Base-by-base conservation (phyloP, 2,888 invertebrate genomes). In the Tipula confusa region DNA sequence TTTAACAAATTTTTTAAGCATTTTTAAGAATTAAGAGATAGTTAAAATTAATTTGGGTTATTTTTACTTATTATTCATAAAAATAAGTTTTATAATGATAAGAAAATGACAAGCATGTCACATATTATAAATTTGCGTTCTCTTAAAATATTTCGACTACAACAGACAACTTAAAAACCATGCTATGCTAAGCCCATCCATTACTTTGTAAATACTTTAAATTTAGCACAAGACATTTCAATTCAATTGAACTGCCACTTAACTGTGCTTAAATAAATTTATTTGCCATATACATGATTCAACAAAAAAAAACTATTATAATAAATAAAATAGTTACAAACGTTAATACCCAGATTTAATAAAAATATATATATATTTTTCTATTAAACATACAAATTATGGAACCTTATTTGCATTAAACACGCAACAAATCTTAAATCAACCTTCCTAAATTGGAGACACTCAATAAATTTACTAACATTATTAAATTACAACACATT, bases 401-500 rank as follows among this genome's bases (percentile, higher is more conserved):
- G 9, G 64, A 64, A 24, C 7, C 64, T 64, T 24, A 64, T 64
- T 64, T 64, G 64, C 64, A 64, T 64, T 64, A 24, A 24, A 64
- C 24, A 64, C 64, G 24, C 18, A 18, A 64, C 24, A 64, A 64
- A 64, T 64, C 64, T 64, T 64, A 9, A 24, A 64, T 24, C 64
- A 64, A 24, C 64, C 64, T 64, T 64, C 64, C 64, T 64, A 64
- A 64, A 64, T 64, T 64, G 64, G 64, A 64, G 64, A 64, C 64
- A 64, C 64, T 64, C 64, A 64, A 64, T 64, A 64, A 64, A 64
- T 64, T 64, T 64, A 64, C 24, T 64, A 64, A 64, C 64, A 64
- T 64, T 64, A 64, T 64, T 64, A 64, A 64, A 64, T 64, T 64
- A 64, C 64, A 64, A 64, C 64, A 64, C 64, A 64, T 64, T 64